phyloP scores from a whole-genome alignment of 2,797 vertebrate species.

The Ispidina picta region DNA sequence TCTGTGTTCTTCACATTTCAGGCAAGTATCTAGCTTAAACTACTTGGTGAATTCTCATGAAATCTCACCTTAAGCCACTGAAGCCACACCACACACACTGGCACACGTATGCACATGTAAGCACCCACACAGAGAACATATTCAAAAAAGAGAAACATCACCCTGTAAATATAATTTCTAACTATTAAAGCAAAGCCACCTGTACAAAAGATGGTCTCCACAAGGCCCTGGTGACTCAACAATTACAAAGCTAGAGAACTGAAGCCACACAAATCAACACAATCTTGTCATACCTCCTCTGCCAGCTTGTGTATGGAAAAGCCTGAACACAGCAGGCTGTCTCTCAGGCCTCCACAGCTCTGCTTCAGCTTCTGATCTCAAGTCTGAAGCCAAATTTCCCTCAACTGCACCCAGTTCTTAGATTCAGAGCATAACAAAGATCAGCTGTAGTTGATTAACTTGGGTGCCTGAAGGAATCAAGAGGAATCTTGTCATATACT shows the following conservation, averaged over 20 bases:
- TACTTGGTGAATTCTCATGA: neutral
- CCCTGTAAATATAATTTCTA: neutral
- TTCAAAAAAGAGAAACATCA: neutral
- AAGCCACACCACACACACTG: neutral
- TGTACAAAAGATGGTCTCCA: neutral
- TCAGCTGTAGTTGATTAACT: slow-evolving; percentile 26
- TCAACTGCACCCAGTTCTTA: slow-evolving; percentile 17
- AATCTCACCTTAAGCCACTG: neutral
- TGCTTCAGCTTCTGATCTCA: neutral
- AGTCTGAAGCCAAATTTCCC: slow-evolving; percentile 3
- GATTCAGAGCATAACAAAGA: neutral
- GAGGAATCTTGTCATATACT: slow-evolving; percentile 12
- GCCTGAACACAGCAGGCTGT: neutral
- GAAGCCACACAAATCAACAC: neutral
- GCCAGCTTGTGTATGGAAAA: neutral
- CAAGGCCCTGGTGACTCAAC: neutral
- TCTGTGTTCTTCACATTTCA: neutral
- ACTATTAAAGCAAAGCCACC: neutral
- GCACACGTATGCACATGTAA: neutral
- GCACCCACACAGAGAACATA: neutral
- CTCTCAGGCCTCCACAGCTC: neutral
- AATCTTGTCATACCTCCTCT: neutral
- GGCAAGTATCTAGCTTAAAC: neutral
- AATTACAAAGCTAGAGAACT: neutral
- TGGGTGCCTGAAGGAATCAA: slow-evolving; percentile 11